Evolutionary conservation across 2,797 vertebrate species (phyloP), one percentile per base, ranked within the genome.

Genomic region (Percopsis omiscomaycus): DNA sequence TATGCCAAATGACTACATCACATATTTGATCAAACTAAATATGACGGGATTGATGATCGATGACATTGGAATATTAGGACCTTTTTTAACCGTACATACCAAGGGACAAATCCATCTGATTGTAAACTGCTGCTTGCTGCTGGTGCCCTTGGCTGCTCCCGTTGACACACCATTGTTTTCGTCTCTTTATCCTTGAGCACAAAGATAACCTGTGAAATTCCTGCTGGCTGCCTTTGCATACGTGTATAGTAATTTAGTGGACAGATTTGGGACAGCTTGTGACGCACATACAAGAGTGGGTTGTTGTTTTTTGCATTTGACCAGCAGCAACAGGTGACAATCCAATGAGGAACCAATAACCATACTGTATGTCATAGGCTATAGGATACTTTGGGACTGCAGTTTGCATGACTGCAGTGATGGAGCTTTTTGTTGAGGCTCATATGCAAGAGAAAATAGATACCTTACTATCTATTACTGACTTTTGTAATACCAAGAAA

Each of bases 101-200:
- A 73, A 55, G 52, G 58, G 50, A 68, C 14, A 47, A 11, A 57
- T 52, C 67, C 1, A 68, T 11, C 48, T 58, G 42, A 29, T 29
- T 53, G 13, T 64, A 32, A 73, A 42, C 56, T 66, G 30, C 12
- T 47, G 27, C 52, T 58, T 54, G 61, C 56, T 60, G 64, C 1
- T 5, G 57, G 45, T 80, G 63, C 52, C 61, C 71, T 78, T 76
- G 47, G 49, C 14, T 48, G 54, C 45, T 69, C 62, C 70, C 71
- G 68, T 77, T 84, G 77, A 81, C 64, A 75, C 47, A 59, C 44
- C 64, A 83, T 84, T 80, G 79, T 75, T 80, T 81, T 74, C 71
- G 81, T 83, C 63, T 60, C 30, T 85, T 67, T 82, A 69, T 61
- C 51, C 66, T 74, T 82, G 60, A 61, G 75, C 69, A 76, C 71